These are phyloP conservation scores for Mystacornis crossleyi DNA, from an alignment of 2,113 vertebrate genomes.

Conservation along the genomic window DNA sequence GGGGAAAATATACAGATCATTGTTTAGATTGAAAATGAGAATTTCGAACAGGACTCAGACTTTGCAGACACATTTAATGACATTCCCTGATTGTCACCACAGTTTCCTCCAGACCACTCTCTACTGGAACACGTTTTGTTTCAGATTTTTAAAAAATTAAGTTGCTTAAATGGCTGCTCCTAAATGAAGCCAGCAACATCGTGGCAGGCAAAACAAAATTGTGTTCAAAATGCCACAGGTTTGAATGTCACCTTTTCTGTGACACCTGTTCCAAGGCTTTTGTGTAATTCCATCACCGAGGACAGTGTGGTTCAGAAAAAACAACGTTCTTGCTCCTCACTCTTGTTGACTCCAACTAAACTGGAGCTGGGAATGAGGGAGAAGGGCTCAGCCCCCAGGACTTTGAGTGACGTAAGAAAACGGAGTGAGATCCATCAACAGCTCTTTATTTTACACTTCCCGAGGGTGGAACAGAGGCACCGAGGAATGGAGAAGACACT, in stretches of 20 bases:
- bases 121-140: not conserved
- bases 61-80: not conserved
- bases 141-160: not conserved
- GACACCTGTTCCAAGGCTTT: not conserved
- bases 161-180: not conserved
- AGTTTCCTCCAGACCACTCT: not conserved
- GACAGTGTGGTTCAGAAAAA: not conserved
- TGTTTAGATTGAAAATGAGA: not conserved
- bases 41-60: not conserved
- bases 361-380: not conserved
- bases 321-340: not conserved
- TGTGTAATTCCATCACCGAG: not conserved
- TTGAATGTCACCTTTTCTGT: not conserved
- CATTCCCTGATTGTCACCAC: not conserved
- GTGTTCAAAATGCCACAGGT: not conserved
- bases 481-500: not conserved
- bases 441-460: not conserved
- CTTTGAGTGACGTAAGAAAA: not conserved
- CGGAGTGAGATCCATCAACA: not conserved
- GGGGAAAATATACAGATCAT: fast-evolving
- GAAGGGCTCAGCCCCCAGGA: not conserved
- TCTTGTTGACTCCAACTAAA: not conserved
- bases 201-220: not conserved
- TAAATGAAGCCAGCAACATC: not conserved
- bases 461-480: not conserved